Base-by-base conservation (phyloP, 2,888 invertebrate genomes). In the Keiferia lycopersicella region DNA sequence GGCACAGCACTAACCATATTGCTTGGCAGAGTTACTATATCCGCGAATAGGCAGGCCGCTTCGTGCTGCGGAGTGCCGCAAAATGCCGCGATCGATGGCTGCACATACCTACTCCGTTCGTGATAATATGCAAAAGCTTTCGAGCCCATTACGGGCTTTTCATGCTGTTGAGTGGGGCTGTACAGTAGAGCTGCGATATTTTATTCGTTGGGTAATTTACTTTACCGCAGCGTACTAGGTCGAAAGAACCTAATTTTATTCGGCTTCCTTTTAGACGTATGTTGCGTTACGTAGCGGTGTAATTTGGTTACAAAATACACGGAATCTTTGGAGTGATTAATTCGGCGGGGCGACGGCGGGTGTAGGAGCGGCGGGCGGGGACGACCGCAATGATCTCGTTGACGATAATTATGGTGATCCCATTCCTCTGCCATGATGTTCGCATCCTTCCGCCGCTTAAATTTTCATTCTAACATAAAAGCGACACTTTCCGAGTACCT, bases 361-460 rank as follows among this genome's bases (percentile, higher is more conserved):
- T 11, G 38, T 26, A 38, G 48, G 51, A 26, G 22, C 30, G 56
- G 48, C 38, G 22, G 14, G 22, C 16, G 38, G 38, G 26, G 48
- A 34, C 8, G 39, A 12, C 60, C 66, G 64, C 60, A 58, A 63
- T 60, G 59, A 63, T 63, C 62, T 67, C 64, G 62, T 67, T 64
- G 66, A 61, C 63, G 65, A 66, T 68, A 67, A 68, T 65, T 67
- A 61, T 64, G 62, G 48, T 62, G 67, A 57, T 66, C 67, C 64
- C 69, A 65, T 66, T 67, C 66, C 64, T 45, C 34, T 18, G 60
- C 26, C 64, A 56, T 22, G 57, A 63, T 41, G 63, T 16, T 64
- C 65, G 39, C 59, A 20, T 39, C 60, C 60, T 45, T 26, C 60
- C 51, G 45, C 61, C 50, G 61, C 30, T 8, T 22, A 22, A 60